Evolutionary conservation across 2,113 vertebrate genomes (phyloP).

Genomic region (Sardina pilchardus): DNA sequence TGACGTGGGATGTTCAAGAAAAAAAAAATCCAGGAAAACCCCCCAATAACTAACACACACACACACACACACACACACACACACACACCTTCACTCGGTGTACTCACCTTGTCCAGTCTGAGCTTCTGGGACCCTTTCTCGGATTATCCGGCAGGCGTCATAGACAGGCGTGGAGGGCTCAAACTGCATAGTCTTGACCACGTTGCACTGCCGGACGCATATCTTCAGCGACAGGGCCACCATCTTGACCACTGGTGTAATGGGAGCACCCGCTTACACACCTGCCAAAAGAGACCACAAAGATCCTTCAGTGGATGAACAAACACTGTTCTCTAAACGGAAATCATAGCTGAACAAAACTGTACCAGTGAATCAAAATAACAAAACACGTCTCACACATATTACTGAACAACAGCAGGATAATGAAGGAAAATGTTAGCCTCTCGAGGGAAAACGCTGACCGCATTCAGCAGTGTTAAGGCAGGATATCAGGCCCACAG

Average conservation of each 20-base stretch:
- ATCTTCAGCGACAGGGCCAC: constrained; percentile 97
- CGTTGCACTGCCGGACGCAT: constrained; percentile 97
- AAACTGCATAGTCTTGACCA: constrained; percentile 99
- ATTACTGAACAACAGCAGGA: neutral
- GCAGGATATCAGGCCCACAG: neutral
- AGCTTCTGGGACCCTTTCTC: constrained; percentile 92
- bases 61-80: neutral
- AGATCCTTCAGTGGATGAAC: neutral
- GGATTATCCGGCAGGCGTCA: constrained; percentile 91
- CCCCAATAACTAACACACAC: neutral
- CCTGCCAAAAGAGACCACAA: constrained; percentile 41
- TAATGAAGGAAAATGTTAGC: neutral
- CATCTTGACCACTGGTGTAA: constrained; percentile 75
- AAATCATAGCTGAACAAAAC: neutral
- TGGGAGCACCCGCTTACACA: constrained; percentile 47
- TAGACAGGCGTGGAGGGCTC: constrained; percentile 94
- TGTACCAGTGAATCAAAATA: neutral
- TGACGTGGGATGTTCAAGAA: no score
- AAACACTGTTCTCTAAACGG: neutral
- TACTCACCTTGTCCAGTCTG: constrained; percentile 90
- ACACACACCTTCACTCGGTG: neutral
- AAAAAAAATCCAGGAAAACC: no score
- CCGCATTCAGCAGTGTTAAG: neutral
- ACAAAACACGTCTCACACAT: neutral
- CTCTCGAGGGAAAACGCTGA: neutral